phyloP scores from a whole-genome alignment of 2,797 vertebrate genomes.

The Pipistrellus kuhlii region DNA sequence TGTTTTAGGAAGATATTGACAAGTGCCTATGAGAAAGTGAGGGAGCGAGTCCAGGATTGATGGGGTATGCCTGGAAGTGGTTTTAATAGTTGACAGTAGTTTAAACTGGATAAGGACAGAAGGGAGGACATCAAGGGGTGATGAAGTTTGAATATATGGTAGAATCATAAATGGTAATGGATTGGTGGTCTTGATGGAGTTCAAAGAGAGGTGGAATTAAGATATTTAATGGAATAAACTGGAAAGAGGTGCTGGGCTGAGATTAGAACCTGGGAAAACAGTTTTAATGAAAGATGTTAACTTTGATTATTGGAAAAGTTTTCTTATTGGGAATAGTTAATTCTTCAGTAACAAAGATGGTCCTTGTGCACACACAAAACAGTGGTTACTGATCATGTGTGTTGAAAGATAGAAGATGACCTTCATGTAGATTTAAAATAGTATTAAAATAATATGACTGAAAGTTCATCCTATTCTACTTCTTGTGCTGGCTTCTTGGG shows the following conservation, averaged over 20 bases:
- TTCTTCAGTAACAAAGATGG: background rate
- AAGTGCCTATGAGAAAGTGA: background rate
- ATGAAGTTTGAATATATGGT: background rate
- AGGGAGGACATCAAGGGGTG: too few relatives aligned
- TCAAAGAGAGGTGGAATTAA: background rate
- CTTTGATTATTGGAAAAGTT: background rate
- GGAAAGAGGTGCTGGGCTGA: background rate
- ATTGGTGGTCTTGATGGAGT: too few relatives aligned
- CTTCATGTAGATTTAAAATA: background rate
- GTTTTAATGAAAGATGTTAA: background rate
- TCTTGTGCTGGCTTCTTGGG: background rate
- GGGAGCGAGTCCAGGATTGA: background rate
- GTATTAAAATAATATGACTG: background rate
- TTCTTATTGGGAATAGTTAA: background rate
- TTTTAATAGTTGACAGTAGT: background rate
- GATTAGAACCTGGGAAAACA: background rate
- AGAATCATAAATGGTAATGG: background rate
- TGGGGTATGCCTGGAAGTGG: fast-evolving
- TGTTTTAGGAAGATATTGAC: background rate
- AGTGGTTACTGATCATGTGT: background rate
- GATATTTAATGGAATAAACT: background rate
- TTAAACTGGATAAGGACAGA: background rate
- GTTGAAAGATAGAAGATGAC: background rate
- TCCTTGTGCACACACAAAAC: background rate
- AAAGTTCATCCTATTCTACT: background rate